Conservation (phyloP, 2,888 invertebrate species). For the Odontocerum albicorne region DNA sequence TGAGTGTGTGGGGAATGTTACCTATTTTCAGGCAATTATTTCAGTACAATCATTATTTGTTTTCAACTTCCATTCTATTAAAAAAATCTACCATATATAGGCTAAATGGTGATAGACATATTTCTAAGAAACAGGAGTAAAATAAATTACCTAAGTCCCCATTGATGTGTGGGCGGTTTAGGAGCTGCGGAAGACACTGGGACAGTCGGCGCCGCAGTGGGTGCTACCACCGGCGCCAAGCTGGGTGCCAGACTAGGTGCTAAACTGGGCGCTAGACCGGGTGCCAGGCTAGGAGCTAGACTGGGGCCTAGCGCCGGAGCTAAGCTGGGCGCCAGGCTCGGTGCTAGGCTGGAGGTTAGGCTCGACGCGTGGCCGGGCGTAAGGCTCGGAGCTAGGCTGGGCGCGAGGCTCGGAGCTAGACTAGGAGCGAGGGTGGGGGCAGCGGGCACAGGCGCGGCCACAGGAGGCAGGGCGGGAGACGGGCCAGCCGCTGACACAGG, state of each 20-base stretch:
- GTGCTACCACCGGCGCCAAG: conserved; percentile 55
- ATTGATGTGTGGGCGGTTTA: conserved; percentile 56
- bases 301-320: conserved; percentile 45
- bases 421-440: conserved; percentile 55
- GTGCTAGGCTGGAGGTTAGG: conserved; percentile 51
- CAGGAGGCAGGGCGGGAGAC: conserved; percentile 44
- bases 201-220: conserved; percentile 41
- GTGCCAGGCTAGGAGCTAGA: conserved; percentile 41
- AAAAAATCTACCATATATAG: too few relatives aligned
- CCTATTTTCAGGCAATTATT: too few relatives aligned
- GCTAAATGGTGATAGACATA: too few relatives aligned
- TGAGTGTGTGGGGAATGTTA: too few relatives aligned
- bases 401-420: conserved; percentile 56
- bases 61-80: too few relatives aligned
- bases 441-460: conserved; percentile 42
- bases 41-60: too few relatives aligned
- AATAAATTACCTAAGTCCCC: conserved; percentile 60
- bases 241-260: conserved; percentile 55
- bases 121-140: too few relatives aligned
- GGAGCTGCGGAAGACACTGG: conserved; percentile 45
- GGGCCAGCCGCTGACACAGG: conserved; percentile 54
- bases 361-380: conserved; percentile 50
- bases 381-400: conserved; percentile 47
- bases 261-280: conserved; percentile 49
- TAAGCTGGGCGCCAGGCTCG: conserved; percentile 42